A percentile compares a stretch with the other conserved stretches of the same genome.
phyloP scores from a whole-genome alignment of 1,140 invertebrate genomes.

The Cataglyphis hispanica region DNA sequence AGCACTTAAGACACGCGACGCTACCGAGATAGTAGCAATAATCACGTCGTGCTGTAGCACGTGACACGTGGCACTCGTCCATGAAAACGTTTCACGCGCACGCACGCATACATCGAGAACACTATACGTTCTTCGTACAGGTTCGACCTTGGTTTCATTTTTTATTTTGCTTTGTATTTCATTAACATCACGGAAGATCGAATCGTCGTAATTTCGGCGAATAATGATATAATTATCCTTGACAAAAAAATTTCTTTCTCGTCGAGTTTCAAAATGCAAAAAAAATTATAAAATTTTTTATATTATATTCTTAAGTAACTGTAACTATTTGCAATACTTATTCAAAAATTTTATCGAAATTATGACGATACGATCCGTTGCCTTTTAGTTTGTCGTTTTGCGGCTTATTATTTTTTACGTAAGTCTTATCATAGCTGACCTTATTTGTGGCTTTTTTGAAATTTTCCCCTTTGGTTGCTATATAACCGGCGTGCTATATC shows the following conservation, averaged over 20 bases:
- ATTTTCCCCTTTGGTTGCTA: constrained; percentile 22
- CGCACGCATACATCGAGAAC: constrained; percentile 77
- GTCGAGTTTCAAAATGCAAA: not conserved
- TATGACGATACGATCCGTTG: constrained; percentile 11
- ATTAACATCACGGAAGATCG: not conserved
- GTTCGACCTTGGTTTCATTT: constrained; percentile 84
- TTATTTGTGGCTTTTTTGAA: constrained; percentile 22
- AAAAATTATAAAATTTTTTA: too few species aligned
- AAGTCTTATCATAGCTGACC: not conserved
- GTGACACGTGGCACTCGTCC: constrained; percentile 57
- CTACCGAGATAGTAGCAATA: constrained; percentile 82
- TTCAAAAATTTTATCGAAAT: constrained; percentile 3
- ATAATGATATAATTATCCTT: not conserved
- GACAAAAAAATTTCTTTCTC: not conserved
- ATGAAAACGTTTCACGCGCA: constrained; percentile 56
- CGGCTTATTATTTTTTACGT: constrained; percentile 22
- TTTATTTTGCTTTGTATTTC: constrained; percentile 23
- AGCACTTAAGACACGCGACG: constrained; percentile 79
- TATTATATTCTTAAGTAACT: not conserved
- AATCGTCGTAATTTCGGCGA: constrained; percentile 30
- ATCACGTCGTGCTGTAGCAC: constrained; percentile 65
- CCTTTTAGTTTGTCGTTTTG: not conserved
- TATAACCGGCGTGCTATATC: constrained; percentile 5
- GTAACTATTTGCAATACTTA: not conserved
- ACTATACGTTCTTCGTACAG: constrained; percentile 84